These are phyloP conservation scores for Hippocampus barbouri DNA, from an alignment of 2,113 vertebrate genomes.

Conservation along the genomic window DNA sequence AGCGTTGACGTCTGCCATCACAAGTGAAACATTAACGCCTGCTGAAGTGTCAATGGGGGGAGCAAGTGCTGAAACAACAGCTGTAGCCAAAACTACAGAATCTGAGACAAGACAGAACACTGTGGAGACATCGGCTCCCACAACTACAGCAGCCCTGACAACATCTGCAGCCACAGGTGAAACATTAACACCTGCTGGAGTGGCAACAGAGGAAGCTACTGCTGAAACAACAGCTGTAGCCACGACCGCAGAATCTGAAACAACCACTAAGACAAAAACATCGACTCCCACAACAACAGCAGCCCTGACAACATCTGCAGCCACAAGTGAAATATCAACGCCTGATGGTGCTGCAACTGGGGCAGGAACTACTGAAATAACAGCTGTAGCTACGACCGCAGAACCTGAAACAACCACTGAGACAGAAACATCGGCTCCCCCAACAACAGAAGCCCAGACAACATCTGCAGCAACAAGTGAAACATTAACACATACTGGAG, in stretches of 20 bases:
- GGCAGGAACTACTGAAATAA: no score
- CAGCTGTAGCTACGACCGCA: neutral
- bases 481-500: neutral
- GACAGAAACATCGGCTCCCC: neutral
- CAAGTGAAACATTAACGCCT: neutral
- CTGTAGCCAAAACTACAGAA: neutral
- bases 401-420: neutral
- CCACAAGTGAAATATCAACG: no score
- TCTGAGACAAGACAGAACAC: neutral
- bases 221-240: neutral
- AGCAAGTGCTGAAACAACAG: neutral
- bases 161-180: neutral
- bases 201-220: neutral
- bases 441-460: no score
- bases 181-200: neutral
- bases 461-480: neutral
- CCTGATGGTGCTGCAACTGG: no score
- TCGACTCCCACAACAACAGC: no score
- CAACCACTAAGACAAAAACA: no score
- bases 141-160: neutral
- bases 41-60: no score
- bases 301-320: no score
- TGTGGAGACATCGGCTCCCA: neutral
- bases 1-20: no score
- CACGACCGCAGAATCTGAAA: neutral